These are phyloP conservation scores for Cariama cristata DNA, from an alignment of 2,113 vertebrate genomes.

Conservation along the genomic window DNA sequence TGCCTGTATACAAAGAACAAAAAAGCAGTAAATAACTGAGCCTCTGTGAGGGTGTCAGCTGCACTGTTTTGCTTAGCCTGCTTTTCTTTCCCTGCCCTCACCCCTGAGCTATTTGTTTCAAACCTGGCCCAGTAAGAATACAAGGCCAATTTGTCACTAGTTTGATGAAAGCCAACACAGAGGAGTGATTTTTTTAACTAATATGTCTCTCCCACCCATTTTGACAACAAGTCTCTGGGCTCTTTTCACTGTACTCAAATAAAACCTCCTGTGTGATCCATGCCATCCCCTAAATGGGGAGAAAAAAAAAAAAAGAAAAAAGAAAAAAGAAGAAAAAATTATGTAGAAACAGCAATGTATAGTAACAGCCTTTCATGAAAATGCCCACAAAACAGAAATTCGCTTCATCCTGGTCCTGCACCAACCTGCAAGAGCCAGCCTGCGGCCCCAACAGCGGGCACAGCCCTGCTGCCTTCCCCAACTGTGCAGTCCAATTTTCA, in stretches of 20 bases:
- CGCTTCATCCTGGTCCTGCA: not conserved
- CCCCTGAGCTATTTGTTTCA: not conserved
- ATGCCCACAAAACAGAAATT: not conserved
- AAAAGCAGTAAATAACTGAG: not conserved
- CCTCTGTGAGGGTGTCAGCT: not conserved
- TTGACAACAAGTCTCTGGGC: not conserved
- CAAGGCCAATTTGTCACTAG: not conserved
- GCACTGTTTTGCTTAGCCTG: not conserved
- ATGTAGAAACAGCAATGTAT: not conserved
- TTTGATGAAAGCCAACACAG: not conserved
- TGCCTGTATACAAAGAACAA: not conserved
- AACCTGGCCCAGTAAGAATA: not conserved
- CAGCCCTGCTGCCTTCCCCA: not conserved
- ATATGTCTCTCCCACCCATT: not conserved
- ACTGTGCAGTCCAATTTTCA: not conserved
- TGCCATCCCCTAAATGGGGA: not conserved
- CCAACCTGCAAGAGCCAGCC: not conserved
- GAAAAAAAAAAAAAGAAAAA: no score
- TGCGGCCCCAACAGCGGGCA: rapidly evolving
- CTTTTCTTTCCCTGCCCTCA: not conserved
- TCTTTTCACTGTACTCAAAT: not conserved
- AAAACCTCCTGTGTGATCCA: not conserved
- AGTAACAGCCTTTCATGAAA: not conserved
- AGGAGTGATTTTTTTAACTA: not conserved
- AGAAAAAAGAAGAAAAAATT: no score